Conservation (phyloP, 2,113 vertebrate species). For the Arothron firmamentum region DNA sequence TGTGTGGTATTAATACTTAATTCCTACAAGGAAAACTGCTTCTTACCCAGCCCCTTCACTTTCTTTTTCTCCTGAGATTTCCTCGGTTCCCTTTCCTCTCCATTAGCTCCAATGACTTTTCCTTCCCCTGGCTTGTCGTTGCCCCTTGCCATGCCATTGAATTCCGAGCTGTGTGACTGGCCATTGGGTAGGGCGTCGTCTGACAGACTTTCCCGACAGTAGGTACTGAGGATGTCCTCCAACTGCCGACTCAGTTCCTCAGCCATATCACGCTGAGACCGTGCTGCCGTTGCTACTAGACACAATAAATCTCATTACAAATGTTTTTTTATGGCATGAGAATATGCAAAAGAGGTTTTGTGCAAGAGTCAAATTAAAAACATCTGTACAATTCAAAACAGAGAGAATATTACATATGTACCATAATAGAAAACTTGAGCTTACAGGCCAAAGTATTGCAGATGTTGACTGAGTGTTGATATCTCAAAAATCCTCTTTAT, state of each 20-base stretch:
- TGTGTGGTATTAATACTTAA: background rate
- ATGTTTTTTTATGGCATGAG: background rate
- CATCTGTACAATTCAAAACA: no score
- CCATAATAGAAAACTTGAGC: background rate
- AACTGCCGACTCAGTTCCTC: conserved; percentile 92
- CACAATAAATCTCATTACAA: background rate
- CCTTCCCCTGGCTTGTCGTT: conserved; percentile 69
- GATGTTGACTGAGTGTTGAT: background rate
- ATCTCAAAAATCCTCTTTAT: background rate
- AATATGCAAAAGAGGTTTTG: background rate
- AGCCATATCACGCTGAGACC: conserved; percentile 78
- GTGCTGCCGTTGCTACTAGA: conserved; percentile 27
- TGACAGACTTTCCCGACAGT: conserved; percentile 80
- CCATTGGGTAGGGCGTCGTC: conserved; percentile 82
- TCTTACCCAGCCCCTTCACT: conserved; percentile 89
- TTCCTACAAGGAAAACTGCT: background rate
- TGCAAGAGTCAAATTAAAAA: background rate
- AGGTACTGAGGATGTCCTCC: conserved; percentile 93
- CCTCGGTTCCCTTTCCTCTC: conserved; percentile 81
- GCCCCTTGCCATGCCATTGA: conserved; percentile 79
- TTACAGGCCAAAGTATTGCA: background rate
- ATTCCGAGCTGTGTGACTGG: conserved; percentile 76
- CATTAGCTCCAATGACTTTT: conserved; percentile 72
- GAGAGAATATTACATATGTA: background rate
- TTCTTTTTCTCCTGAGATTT: conserved; percentile 92